Evolutionary conservation across 2,797 vertebrate species (phyloP).

Genomic region (Schizopygopsis malacanthus): DNA sequence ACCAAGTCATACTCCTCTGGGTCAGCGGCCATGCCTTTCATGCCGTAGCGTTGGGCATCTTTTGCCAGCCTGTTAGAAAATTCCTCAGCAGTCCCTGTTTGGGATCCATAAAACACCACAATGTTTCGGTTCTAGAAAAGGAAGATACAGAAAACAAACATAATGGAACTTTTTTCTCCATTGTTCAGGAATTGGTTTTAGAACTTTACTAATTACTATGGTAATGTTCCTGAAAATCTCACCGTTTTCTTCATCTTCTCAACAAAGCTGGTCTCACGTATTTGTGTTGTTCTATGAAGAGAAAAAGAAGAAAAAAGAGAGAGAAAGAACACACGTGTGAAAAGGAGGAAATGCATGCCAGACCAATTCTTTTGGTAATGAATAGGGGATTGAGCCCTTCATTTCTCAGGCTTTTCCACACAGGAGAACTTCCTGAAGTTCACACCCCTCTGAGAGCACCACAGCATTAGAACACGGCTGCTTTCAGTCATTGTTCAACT

Average conservation of each 20-base stretch:
- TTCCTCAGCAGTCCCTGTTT: conserved; percentile 87
- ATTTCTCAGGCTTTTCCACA: conserved; percentile 36
- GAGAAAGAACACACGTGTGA: conserved; percentile 51
- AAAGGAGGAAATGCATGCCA: conserved; percentile 17
- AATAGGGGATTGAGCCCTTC: conserved; percentile 33
- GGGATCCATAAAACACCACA: conserved; percentile 87
- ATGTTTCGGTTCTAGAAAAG: conserved; percentile 78
- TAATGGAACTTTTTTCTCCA: background rate
- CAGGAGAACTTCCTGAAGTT: conserved; percentile 33
- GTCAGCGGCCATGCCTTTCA: conserved; percentile 84
- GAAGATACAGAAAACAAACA: background rate
- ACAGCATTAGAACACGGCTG: conserved; percentile 19
- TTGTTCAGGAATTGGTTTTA: background rate
- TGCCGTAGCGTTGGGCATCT: conserved; percentile 84
- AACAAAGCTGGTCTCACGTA: conserved; percentile 84
- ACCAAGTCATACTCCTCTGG: conserved; percentile 88
- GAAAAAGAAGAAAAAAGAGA: conserved; percentile 68
- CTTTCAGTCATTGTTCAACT: conserved; percentile 40
- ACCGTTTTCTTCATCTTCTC: conserved; percentile 92
- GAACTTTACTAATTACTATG: background rate
- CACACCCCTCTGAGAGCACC: conserved; percentile 25
- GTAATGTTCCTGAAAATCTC: conserved; percentile 58
- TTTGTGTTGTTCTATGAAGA: conserved; percentile 68
- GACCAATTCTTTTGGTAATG: conserved; percentile 23
- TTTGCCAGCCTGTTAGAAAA: conserved; percentile 85